These are phyloP conservation scores for Rhingia campestris DNA, from an alignment of 2,888 invertebrate genomes.

Conservation along the genomic window DNA sequence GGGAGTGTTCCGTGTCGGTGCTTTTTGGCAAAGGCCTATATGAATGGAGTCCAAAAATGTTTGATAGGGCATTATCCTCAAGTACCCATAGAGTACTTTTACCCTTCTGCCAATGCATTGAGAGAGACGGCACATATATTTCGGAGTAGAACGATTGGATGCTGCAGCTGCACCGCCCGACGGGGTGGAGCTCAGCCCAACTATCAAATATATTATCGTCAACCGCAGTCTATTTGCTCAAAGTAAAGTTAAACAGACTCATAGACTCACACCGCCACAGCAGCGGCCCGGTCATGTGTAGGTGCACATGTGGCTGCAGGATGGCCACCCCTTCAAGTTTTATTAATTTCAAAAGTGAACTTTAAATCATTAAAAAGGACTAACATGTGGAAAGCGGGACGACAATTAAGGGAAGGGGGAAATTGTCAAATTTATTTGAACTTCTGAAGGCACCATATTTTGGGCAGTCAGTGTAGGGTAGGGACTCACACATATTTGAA, in stretches of 20 bases:
- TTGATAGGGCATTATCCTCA: constrained; percentile 73
- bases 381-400: not conserved
- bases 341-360: constrained; percentile 67
- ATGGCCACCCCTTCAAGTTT: constrained; percentile 29
- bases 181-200: constrained; percentile 34
- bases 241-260: constrained; percentile 62
- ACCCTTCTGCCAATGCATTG: constrained; percentile 28
- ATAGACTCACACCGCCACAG: not conserved
- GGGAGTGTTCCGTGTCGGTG: constrained; percentile 64
- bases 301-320: not conserved
- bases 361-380: constrained; percentile 64
- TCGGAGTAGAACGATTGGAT: constrained; percentile 1
- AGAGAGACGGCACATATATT: constrained; percentile 19
- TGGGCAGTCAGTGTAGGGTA: constrained; percentile 1
- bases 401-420: not conserved
- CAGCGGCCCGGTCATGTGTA: not conserved
- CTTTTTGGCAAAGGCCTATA: constrained; percentile 69
- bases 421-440: constrained; percentile 62
- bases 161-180: constrained; percentile 31
- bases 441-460: constrained; percentile 13
- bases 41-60: constrained; percentile 73
- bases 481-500: constrained; percentile 18
- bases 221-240: constrained; percentile 69
- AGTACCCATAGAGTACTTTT: constrained; percentile 45
- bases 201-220: constrained; percentile 72